Conservation (phyloP, 2,113 vertebrate genomes). For the Gracilinanus agilis region DNA sequence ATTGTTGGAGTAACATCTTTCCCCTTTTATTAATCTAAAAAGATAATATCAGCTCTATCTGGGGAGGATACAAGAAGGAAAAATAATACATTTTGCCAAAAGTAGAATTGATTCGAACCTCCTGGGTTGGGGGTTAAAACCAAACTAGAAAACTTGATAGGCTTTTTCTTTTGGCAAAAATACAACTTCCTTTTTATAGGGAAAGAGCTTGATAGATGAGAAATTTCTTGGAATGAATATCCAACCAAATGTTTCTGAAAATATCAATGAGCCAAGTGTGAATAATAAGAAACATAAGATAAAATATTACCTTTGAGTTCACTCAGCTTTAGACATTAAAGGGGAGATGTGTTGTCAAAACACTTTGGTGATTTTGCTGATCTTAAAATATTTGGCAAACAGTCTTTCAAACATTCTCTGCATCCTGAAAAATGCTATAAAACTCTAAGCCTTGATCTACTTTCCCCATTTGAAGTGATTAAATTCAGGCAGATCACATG, state of each 20-base stretch:
- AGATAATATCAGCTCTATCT: neutral
- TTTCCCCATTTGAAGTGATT: constrained; percentile 1
- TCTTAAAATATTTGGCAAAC: neutral
- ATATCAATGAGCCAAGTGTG: rapidly evolving
- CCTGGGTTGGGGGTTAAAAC: neutral
- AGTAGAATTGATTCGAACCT: too few species aligned
- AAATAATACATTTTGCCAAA: too few species aligned
- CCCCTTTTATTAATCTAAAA: neutral
- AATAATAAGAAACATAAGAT: constrained; percentile 4
- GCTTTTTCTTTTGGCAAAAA: constrained; percentile 21
- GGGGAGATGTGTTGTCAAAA: neutral
- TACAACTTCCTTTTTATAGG: neutral
- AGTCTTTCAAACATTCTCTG: neutral
- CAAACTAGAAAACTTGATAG: neutral
- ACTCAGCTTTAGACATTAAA: neutral
- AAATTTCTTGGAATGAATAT: neutral
- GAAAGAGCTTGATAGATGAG: neutral
- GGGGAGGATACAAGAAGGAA: neutral
- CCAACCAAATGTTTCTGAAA: neutral
- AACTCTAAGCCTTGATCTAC: neutral
- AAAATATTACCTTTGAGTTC: neutral
- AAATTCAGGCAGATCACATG: neutral
- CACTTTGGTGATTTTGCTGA: neutral
- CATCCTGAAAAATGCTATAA: neutral
- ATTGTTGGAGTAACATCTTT: neutral